Percentiles rank a stretch among this genome's conserved stretches.
phyloP scores from a whole-genome alignment of 37 sponge, comb jelly and placozoan species.

The Eunapius fragilis region DNA sequence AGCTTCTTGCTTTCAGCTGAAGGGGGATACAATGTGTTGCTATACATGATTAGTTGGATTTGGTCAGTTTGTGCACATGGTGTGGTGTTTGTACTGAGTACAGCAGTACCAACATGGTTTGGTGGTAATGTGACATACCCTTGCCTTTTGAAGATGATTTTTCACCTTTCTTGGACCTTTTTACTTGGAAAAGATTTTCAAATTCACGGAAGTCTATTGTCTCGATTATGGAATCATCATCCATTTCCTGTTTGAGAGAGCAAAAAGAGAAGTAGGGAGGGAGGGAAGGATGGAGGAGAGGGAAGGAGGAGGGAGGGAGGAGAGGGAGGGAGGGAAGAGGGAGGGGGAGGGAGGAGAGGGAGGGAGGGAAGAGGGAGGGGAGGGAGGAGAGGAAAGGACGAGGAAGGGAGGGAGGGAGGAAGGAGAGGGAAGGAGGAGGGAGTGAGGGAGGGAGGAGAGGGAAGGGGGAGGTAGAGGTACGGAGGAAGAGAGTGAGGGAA shows the following conservation, averaged over 20 bases:
- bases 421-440: too few relatives aligned
- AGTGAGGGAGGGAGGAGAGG: too few relatives aligned
- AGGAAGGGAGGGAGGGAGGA: too few relatives aligned
- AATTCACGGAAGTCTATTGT: slow-evolving; percentile 80
- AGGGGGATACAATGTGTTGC: background rate
- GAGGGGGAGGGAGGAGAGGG: background rate
- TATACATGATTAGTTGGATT: background rate
- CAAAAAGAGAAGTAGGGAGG: too few relatives aligned
- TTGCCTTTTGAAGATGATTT: slow-evolving; percentile 18
- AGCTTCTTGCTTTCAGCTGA: slow-evolving; percentile 12
- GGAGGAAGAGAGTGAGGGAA: too few relatives aligned
- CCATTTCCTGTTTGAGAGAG: slow-evolving; percentile 47
- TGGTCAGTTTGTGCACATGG: background rate
- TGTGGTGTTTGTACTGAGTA: too few relatives aligned
- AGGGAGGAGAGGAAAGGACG: too few relatives aligned
- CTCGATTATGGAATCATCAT: slow-evolving; percentile 61
- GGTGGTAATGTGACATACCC: background rate
- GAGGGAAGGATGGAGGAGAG: too few relatives aligned
- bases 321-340: background rate
- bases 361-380: too few relatives aligned
- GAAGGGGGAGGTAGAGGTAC: too few relatives aligned
- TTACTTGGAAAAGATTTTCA: slow-evolving; percentile 79
- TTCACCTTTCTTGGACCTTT: slow-evolving; percentile 37
- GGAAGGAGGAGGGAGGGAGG: too few relatives aligned
- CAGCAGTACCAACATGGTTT: background rate